Percentiles rank a stretch among this genome's conserved stretches.
Evolutionary conservation across 2,888 invertebrate species (phyloP).

Genomic region (Melolontha melolontha): DNA sequence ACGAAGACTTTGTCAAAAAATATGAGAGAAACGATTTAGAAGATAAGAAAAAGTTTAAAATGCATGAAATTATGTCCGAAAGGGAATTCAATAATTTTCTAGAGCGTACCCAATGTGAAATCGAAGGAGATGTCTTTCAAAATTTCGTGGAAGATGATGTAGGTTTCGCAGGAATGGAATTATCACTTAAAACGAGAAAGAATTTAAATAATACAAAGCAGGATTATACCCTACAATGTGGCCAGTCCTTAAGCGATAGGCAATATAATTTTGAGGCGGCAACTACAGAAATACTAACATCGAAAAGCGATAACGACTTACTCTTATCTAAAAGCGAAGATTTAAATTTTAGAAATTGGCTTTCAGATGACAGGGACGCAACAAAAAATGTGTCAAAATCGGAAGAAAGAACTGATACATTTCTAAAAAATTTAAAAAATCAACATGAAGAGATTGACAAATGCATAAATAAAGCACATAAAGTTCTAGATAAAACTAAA

Average conservation of each 20-base stretch:
- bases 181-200: neutral
- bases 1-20: slow-evolving; percentile 30
- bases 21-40: slow-evolving; percentile 6
- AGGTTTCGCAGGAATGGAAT: neutral
- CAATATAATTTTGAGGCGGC: neutral
- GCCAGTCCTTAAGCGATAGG: slow-evolving; percentile 12
- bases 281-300: slow-evolving; percentile 19
- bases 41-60: slow-evolving; percentile 17
- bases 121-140: slow-evolving; percentile 11
- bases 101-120: slow-evolving; percentile 20
- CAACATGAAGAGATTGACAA: slow-evolving; percentile 48
- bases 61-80: slow-evolving; percentile 37
- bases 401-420: slow-evolving; percentile 46
- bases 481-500: slow-evolving; percentile 41
- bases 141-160: slow-evolving; percentile 2
- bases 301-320: slow-evolving; percentile 39
- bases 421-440: slow-evolving; percentile 45
- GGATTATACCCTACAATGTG: neutral
- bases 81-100: slow-evolving; percentile 34
- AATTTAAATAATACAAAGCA: neutral
- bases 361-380: slow-evolving; percentile 43
- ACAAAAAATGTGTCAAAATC: slow-evolving; percentile 43
- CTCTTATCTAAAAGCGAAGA: slow-evolving; percentile 2
- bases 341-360: slow-evolving; percentile 47
- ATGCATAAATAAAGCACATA: slow-evolving; percentile 45